Conservation (phyloP, 2,888 invertebrate genomes). For the Andrena haemorrhoa region DNA sequence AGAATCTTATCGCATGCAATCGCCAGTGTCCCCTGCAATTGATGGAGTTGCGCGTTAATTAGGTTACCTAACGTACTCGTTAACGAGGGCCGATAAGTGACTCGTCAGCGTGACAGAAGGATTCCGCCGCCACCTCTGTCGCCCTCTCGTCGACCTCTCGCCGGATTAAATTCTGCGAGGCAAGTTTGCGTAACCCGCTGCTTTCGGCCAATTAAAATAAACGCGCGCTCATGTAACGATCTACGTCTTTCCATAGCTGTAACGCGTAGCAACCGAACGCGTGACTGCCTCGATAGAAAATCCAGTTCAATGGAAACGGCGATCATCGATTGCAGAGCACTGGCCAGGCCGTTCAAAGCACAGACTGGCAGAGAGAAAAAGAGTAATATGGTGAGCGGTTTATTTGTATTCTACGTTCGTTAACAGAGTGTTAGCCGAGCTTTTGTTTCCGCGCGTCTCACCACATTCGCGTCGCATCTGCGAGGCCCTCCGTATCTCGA, state of each 20-base stretch:
- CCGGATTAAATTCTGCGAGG: slow-evolving; percentile 20
- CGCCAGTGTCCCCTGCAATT: slow-evolving; percentile 24
- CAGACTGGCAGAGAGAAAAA: slow-evolving; percentile 48
- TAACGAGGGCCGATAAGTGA: slow-evolving; percentile 22
- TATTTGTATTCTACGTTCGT: slow-evolving; percentile 70
- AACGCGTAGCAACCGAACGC: slow-evolving; percentile 38
- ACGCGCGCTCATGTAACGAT: slow-evolving; percentile 6
- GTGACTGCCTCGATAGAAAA: slow-evolving; percentile 18
- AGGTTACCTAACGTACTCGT: slow-evolving; percentile 34
- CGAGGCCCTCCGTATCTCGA: neutral
- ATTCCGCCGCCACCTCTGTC: neutral
- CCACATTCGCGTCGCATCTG: slow-evolving; percentile 57
- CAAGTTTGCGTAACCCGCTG: slow-evolving; percentile 29
- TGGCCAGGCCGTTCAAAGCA: slow-evolving; percentile 38
- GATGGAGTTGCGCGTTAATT: slow-evolving; percentile 27
- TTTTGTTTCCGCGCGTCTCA: slow-evolving; percentile 64
- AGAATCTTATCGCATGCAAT: slow-evolving; percentile 35
- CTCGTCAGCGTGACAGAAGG: slow-evolving; percentile 2
- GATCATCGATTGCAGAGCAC: slow-evolving; percentile 29
- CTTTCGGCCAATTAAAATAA: slow-evolving; percentile 29
- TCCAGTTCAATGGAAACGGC: slow-evolving; percentile 21
- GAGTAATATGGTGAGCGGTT: slow-evolving; percentile 63
- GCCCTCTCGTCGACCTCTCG: neutral
- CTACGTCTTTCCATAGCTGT: neutral
- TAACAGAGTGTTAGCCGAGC: slow-evolving; percentile 66